phyloP scores from a whole-genome alignment of 2,888 invertebrate species.

The Eilema griseolum region DNA sequence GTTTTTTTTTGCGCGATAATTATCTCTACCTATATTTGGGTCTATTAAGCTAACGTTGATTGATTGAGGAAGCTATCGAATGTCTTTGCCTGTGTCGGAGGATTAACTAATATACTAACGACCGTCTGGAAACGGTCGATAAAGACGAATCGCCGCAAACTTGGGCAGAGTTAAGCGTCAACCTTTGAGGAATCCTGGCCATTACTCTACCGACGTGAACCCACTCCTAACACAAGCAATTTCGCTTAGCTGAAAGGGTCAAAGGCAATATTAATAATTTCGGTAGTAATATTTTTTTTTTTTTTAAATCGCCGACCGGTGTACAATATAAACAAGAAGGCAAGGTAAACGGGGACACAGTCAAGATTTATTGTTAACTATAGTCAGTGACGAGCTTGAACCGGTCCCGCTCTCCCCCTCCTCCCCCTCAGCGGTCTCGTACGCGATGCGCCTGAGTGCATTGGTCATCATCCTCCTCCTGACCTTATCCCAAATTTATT shows the following conservation, averaged over 20 bases:
- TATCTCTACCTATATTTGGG: neutral
- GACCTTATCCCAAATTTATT: no score
- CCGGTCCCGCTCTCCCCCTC: slow-evolving; percentile 61
- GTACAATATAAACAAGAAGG: slow-evolving; percentile 57
- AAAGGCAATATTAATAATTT: no score
- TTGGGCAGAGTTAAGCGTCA: neutral
- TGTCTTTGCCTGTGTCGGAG: slow-evolving; percentile 5
- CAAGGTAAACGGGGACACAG: slow-evolving; percentile 76
- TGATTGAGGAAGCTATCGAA: slow-evolving; percentile 20
- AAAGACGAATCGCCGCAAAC: no score
- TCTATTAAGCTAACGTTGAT: slow-evolving; percentile 9
- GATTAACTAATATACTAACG: neutral
- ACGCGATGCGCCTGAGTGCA: slow-evolving; percentile 69
- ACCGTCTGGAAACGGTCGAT: neutral
- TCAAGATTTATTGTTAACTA: slow-evolving; percentile 57
- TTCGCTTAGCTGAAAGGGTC: no score
- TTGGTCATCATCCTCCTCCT: no score
- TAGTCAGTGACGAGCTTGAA: slow-evolving; percentile 63
- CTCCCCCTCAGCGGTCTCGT: slow-evolving; percentile 43
- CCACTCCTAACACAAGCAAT: no score
- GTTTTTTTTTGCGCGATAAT: neutral
- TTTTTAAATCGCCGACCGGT: no score
- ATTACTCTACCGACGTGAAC: no score
- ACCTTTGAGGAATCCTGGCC: no score
- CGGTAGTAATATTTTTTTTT: no score